Conservation (phyloP, 2,113 vertebrate species). For the Ptychochromis oligacanthus region DNA sequence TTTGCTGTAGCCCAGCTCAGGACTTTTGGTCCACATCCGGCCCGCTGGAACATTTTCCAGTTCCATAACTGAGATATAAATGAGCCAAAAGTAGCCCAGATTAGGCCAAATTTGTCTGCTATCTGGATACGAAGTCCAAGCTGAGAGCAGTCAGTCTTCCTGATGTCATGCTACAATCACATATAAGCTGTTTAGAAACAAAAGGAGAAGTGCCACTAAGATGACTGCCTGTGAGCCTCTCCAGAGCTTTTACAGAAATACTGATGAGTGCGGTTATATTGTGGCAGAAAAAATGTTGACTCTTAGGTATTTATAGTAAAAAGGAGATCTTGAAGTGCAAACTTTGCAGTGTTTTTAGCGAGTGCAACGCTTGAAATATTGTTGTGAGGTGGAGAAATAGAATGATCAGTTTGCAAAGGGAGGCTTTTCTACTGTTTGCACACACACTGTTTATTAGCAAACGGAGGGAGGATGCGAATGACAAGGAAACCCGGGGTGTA, state of each 20-base stretch:
- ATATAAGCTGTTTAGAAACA: not conserved
- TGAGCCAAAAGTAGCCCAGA: not conserved
- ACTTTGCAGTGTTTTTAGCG: not conserved
- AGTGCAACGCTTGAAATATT: not conserved
- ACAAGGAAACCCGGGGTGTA: not conserved
- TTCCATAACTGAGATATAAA: not conserved
- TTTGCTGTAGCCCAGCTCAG: no score
- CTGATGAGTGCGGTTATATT: not conserved
- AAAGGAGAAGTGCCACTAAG: slow-evolving; percentile 15
- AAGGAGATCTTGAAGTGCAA: not conserved
- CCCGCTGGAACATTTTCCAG: not conserved
- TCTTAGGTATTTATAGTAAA: not conserved
- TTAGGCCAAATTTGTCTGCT: not conserved
- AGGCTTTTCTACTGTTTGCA: not conserved
- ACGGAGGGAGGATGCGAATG: not conserved
- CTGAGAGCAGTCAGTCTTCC: not conserved
- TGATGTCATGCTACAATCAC: slow-evolving; percentile 1
- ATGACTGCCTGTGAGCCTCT: not conserved
- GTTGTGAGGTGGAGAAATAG: not conserved
- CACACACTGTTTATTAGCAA: not conserved
- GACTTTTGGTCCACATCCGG: not conserved
- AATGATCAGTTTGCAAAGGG: not conserved
- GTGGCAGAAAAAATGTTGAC: not conserved
- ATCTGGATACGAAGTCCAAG: not conserved
- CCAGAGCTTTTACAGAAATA: slow-evolving; percentile 6